Conservation (phyloP, 2,797 vertebrate species). For the Chanos chanos region DNA sequence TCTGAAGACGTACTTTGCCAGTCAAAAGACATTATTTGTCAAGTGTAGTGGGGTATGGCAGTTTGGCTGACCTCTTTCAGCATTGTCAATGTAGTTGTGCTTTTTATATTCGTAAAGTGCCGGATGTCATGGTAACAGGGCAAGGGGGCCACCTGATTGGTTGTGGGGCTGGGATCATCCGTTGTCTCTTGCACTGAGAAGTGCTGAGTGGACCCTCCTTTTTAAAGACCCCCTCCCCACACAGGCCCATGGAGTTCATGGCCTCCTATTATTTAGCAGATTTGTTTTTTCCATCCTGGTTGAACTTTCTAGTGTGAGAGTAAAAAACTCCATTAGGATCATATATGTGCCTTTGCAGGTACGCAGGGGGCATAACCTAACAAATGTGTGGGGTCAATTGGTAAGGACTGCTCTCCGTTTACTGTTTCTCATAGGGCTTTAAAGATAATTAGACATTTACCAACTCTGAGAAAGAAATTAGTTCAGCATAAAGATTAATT, state of each 20-base stretch:
- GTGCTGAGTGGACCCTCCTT: slow-evolving; percentile 75
- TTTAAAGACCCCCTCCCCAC: slow-evolving; percentile 40
- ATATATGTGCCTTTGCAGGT: slow-evolving; percentile 70
- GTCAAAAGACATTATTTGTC: background rate
- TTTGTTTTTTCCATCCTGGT: slow-evolving; percentile 65
- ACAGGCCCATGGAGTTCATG: slow-evolving; percentile 44
- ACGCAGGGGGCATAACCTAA: slow-evolving; percentile 70
- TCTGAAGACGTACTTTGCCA: background rate
- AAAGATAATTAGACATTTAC: background rate
- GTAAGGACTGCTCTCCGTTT: slow-evolving; percentile 62
- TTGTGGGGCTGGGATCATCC: slow-evolving; percentile 41
- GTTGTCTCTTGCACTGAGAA: slow-evolving; percentile 61
- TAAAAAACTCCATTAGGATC: slow-evolving; percentile 58
- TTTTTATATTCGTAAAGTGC: slow-evolving; percentile 29
- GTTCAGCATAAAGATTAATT: background rate
- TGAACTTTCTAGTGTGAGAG: slow-evolving; percentile 72
- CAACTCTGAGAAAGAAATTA: background rate
- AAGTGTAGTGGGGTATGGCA: slow-evolving; percentile 4
- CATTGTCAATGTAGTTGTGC: slow-evolving; percentile 8
- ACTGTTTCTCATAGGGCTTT: slow-evolving; percentile 27
- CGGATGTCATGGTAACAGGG: slow-evolving; percentile 55
- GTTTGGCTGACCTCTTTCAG: slow-evolving; percentile 37
- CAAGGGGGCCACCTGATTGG: slow-evolving; percentile 55
- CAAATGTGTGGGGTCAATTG: slow-evolving; percentile 76
- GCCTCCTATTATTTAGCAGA: slow-evolving; percentile 65